Evolutionary conservation across 1,140 invertebrate species (phyloP), one percentile per base, ranked within the genome.

Genomic region (Bombus ignitus): DNA sequence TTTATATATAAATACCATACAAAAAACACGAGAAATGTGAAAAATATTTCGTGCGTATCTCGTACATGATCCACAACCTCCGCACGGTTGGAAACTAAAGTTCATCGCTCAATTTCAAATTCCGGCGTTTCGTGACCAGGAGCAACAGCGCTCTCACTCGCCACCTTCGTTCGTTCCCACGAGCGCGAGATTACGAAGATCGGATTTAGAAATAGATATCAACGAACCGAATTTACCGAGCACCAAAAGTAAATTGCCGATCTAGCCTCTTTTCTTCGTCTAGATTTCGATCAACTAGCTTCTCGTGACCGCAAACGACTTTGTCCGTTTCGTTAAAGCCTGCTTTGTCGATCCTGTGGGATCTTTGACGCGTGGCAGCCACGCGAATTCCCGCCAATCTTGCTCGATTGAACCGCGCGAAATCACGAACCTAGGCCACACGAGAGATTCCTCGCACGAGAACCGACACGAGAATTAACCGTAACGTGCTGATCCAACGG

Each of bases 391-490:
- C 76, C 81, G 59, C 47, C 79, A 87, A 22, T 83, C 35, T 76
- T 74, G 39, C 3, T 32, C 62, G 85, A 74, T 75, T 85, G 77
- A 88, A 73, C 89, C 92, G 90, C 92, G 92, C 92, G 87, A 91
- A 91, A 92, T 90, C 86, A 83, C 90, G 87, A 90, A 89, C 80
- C 75, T 32, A n/a, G 35, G 28, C n/a, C 42, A 32, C 35, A 76
- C 53, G 53, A 77, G 83, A 66, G 59, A 87, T 83, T 87, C 65
- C 65, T 85, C 66, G 81, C 92, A 93, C 93, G 92, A 94, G 65
- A 90, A 79, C 81, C 88, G 81, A 89, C 86, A 89, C 91, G 90
- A 88, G 93, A 91, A 93, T 93, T 90, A 89, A 73, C 85, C 87
- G 90, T 92, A 92, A 93, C 90, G 83, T 89, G 81, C 90, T 22